A percentile compares a stretch with the other conserved stretches of the same genome.
Evolutionary conservation across 2,888 invertebrate genomes (phyloP).

Genomic region (Melinaea menophilus): DNA sequence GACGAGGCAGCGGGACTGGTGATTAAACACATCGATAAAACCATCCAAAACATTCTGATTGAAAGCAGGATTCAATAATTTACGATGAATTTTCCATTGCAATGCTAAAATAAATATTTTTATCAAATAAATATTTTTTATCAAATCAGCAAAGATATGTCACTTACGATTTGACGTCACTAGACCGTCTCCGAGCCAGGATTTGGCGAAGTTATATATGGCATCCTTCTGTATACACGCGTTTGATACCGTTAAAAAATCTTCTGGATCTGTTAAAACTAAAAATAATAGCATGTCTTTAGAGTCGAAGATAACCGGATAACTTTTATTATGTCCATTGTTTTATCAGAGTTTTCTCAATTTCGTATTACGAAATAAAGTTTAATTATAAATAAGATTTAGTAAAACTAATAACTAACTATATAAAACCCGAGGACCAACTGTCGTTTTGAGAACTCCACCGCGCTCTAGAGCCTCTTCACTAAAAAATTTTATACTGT

Average conservation of each 20-base stretch:
- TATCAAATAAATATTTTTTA: background rate
- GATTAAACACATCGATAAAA: slow-evolving; percentile 46
- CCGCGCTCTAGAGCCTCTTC: slow-evolving; percentile 47
- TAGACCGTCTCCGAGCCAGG: slow-evolving; percentile 61
- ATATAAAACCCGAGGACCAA: slow-evolving; percentile 53
- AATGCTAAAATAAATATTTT: slow-evolving; percentile 6
- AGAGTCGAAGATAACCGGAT: background rate
- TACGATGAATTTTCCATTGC: slow-evolving; percentile 24
- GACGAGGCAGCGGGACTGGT: slow-evolving; percentile 14
- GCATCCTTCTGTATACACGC: slow-evolving; percentile 57
- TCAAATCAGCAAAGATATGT: too few species aligned
- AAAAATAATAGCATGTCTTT: slow-evolving; percentile 25
- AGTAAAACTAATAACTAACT: slow-evolving; percentile 24
- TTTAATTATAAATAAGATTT: background rate
- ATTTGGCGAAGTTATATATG: slow-evolving; percentile 59
- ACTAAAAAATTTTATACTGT: slow-evolving; percentile 43
- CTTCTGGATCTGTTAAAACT: slow-evolving; percentile 62
- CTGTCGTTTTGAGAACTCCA: slow-evolving; percentile 50
- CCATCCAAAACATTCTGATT: slow-evolving; percentile 20
- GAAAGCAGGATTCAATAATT: slow-evolving; percentile 20
- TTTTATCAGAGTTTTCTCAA: background rate
- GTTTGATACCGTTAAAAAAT: slow-evolving; percentile 54
- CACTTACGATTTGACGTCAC: slow-evolving; percentile 53
- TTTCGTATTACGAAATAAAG: background rate
- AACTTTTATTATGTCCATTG: background rate